Evolutionary conservation across 2,113 vertebrate species (phyloP), one percentile per base, ranked within the genome.

Genomic region (Pseudopodoces humilis): DNA sequence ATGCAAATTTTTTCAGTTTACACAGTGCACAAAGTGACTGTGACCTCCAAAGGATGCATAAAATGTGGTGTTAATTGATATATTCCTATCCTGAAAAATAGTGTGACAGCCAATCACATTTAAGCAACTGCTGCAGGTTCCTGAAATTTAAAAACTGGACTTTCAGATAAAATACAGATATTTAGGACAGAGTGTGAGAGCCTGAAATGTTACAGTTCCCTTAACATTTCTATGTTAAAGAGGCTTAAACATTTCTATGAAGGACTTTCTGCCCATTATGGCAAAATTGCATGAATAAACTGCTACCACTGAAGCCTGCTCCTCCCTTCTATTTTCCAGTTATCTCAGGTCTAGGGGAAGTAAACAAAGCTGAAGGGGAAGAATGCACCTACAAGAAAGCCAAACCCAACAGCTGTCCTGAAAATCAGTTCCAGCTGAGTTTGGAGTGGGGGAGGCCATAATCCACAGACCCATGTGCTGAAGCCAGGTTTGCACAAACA

Each of bases 231-330:
- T n/a, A n/a, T n/a, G n/a, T n/a, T n/a, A n/a, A n/a, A 52, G 33
- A 27, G 33, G 18, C 22, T 44, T 68, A 69, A 68, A 60, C 14
- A 52, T 44, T 33, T 5, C 33, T 68, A 18, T 44, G 27, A 52
- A 37, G 33, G 63, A 37, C 27, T 10, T 60, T 68, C 37, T 59
- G 13, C 37, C 72, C 22, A 27, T 37, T 60, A 37, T 27, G 46
- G 53, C 22, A 59, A 68, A 52, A 22, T 14, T 8, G 2, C 18
- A 12, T 44, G 33, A 44, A 52, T 58, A 67, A 50, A 17, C 20
- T 58, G 43, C 0, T 0, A 58, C 20, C 44, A 18, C 27, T 25
- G 31, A 37, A 76, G 9, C 6, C 22, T 0, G 0, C 17, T 67
- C 5, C 3, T 68, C 25, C 13, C 71, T 68, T 14, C 7, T 27